These are phyloP conservation scores for Carcinoscorpius rotundicauda DNA, from an alignment of 1,140 invertebrate genomes.

Conservation along the genomic window DNA sequence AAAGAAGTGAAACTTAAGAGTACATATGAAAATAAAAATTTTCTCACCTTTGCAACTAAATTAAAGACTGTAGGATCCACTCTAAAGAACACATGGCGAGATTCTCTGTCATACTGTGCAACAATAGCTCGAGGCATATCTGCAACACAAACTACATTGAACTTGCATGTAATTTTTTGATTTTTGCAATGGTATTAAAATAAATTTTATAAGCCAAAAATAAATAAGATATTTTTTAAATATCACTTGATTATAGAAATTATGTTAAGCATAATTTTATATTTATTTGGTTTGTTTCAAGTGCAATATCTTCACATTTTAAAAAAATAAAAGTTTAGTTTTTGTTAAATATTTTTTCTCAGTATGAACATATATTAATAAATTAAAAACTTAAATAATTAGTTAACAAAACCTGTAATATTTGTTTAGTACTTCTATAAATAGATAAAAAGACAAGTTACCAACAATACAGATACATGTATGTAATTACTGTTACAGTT, in stretches of 20 bases:
- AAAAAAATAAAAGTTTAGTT: background rate
- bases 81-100: conserved; percentile 56
- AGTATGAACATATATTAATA: background rate
- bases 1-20: background rate
- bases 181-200: background rate
- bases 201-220: background rate
- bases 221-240: background rate
- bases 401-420: background rate
- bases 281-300: background rate
- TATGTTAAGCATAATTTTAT: background rate
- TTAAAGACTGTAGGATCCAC: conserved; percentile 44
- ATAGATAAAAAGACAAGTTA: background rate
- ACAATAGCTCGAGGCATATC: conserved; percentile 57
- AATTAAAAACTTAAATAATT: background rate
- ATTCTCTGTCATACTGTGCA: conserved; percentile 40
- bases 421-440: conserved; percentile 5
- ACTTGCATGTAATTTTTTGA: too few species aligned
- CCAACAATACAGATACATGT: background rate
- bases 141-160: conserved; percentile 32
- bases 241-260: background rate
- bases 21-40: background rate
- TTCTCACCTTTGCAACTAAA: conserved; percentile 44
- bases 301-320: background rate
- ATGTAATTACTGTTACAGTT: background rate
- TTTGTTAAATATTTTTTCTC: too few species aligned